Conservation (phyloP, 2,113 vertebrate genomes). For the Anarhynchus alexandrinus region DNA sequence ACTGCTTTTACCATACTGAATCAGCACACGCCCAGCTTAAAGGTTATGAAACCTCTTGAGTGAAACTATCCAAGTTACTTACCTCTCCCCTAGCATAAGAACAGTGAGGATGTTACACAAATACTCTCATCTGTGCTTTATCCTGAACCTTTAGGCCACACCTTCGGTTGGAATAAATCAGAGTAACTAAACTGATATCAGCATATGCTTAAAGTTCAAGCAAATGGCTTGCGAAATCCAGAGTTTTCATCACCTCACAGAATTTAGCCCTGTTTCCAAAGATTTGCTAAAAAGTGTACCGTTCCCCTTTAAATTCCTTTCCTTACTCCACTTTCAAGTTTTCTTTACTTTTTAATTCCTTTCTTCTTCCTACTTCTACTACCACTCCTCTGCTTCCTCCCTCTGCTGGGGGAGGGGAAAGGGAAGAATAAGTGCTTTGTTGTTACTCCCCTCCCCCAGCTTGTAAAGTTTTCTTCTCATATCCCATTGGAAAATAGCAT, state of each 20-base stretch:
- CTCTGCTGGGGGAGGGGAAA: conserved; percentile 54
- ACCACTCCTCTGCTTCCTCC: conserved; percentile 55
- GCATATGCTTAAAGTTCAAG: background rate
- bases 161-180: accelerated
- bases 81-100: background rate
- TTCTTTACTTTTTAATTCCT: conserved; percentile 59
- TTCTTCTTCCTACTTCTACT: conserved; percentile 53
- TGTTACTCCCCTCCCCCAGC: conserved; percentile 52
- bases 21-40: conserved; percentile 26
- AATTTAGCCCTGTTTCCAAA: background rate
- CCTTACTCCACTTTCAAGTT: background rate
- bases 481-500: conserved; percentile 23
- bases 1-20: background rate
- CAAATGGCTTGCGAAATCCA: accelerated
- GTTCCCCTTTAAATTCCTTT: conserved; percentile 38
- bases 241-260: background rate
- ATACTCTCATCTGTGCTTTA: background rate
- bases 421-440: conserved; percentile 64
- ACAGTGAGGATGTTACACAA: background rate
- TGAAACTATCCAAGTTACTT: background rate
- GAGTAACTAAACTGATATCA: background rate
- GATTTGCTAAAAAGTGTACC: accelerated
- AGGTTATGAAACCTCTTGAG: conserved; percentile 13
- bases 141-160: background rate
- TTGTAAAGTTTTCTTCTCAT: background rate